A percentile compares a stretch with the other conserved stretches of the same genome.
phyloP scores from a whole-genome alignment of 2,797 vertebrate genomes.

The Carduelis carduelis region DNA sequence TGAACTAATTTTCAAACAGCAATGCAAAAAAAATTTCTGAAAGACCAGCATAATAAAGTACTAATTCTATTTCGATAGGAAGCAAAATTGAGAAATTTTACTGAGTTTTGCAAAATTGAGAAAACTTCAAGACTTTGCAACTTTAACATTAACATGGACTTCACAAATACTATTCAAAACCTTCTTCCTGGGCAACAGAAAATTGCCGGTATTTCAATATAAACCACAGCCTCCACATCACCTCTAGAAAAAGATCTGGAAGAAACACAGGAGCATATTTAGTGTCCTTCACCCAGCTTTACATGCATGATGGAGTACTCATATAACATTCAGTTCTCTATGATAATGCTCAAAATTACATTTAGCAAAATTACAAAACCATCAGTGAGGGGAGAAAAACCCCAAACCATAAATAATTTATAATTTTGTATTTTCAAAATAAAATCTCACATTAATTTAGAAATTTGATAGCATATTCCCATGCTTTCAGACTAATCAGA shows the following conservation, averaged over 20 bases:
- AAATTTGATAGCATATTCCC: not conserved
- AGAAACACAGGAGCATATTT: not conserved
- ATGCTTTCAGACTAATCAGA: conserved; percentile 3
- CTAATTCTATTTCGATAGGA: not conserved
- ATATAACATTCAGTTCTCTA: not conserved
- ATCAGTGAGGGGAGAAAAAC: not conserved
- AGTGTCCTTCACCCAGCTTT: not conserved
- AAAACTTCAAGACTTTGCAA: not conserved
- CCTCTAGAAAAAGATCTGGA: not conserved
- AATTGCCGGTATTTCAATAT: not conserved
- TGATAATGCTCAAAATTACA: not conserved
- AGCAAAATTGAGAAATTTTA: no score
- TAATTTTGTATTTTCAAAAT: not conserved
- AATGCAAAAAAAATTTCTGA: not conserved
- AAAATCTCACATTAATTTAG: not conserved
- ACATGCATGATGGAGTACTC: not conserved
- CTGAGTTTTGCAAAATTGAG: not conserved
- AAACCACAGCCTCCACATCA: not conserved
- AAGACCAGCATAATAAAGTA: not conserved
- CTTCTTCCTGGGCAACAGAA: not conserved
- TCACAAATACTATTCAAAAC: not conserved
- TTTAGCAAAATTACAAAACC: not conserved
- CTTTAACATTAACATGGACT: not conserved
- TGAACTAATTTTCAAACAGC: not conserved
- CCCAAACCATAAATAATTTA: not conserved